Percentiles rank a stretch among this genome's conserved stretches.
Evolutionary conservation across 1,140 invertebrate species (phyloP).

Genomic region (Drosophila trapezifrons): DNA sequence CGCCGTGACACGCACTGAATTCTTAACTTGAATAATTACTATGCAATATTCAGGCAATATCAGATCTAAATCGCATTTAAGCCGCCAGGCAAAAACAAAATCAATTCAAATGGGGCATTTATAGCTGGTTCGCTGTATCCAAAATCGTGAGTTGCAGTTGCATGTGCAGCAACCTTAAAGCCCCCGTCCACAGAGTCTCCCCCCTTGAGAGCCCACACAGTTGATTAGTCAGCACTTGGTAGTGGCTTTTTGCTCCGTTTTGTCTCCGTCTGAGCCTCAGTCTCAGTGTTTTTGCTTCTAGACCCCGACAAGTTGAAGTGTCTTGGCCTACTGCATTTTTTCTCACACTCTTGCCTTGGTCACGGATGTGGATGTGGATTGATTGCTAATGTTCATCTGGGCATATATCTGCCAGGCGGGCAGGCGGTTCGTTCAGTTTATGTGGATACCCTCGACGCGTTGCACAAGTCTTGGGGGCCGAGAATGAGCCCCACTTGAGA

Average conservation of each 20-base stretch:
- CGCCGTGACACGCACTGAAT: slow-evolving; percentile 37
- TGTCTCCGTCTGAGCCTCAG: background rate
- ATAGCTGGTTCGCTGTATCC: slow-evolving; percentile 43
- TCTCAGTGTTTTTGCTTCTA: slow-evolving; percentile 38
- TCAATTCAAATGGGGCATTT: slow-evolving; percentile 52
- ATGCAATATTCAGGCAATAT: slow-evolving; percentile 25
- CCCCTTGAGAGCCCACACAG: slow-evolving; percentile 34
- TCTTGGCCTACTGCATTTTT: slow-evolving; percentile 59
- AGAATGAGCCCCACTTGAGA: slow-evolving; percentile 52
- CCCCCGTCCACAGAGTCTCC: background rate
- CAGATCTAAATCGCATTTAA: slow-evolving; percentile 30
- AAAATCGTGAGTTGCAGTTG: slow-evolving; percentile 60
- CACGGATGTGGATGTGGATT: slow-evolving; percentile 65
- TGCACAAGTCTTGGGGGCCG: slow-evolving; percentile 55
- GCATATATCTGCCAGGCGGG: slow-evolving; percentile 37
- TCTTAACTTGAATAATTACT: slow-evolving; percentile 39
- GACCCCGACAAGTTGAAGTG: slow-evolving; percentile 46
- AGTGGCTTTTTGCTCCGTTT: slow-evolving; percentile 41
- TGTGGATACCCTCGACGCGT: slow-evolving; percentile 59
- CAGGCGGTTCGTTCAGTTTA: slow-evolving; percentile 41
- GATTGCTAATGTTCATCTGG: slow-evolving; percentile 75
- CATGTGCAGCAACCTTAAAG: slow-evolving; percentile 17
- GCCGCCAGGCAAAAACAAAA: slow-evolving; percentile 18
- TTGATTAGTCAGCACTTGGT: slow-evolving; percentile 68
- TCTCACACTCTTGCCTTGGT: slow-evolving; percentile 58